Evolutionary conservation across 1,140 invertebrate genomes (phyloP).

Genomic region (Diuraphis noxia): DNA sequence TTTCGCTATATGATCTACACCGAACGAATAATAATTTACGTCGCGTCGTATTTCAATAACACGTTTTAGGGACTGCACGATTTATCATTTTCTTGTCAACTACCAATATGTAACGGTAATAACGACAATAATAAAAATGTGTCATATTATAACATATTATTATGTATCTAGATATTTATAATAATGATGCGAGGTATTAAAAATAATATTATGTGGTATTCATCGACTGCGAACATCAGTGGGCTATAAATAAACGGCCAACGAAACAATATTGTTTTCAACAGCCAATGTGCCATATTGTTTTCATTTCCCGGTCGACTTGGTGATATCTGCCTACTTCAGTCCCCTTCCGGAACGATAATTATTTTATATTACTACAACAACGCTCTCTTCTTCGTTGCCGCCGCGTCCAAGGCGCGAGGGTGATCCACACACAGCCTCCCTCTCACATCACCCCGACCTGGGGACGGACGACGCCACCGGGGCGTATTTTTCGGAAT

Average conservation of each 20-base stretch:
- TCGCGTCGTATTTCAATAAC: too few species aligned
- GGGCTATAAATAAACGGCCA: slow-evolving; percentile 12
- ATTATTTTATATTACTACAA: slow-evolving; percentile 33
- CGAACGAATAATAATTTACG: too few species aligned
- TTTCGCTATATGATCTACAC: too few species aligned
- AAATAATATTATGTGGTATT: not conserved
- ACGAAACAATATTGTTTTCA: slow-evolving; percentile 20
- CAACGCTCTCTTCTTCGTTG: slow-evolving; percentile 36
- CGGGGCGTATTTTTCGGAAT: slow-evolving; percentile 51
- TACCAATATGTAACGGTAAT: too few species aligned
- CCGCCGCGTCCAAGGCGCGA: not conserved
- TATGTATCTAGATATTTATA: not conserved
- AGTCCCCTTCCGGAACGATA: slow-evolving; percentile 8
- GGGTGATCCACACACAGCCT: not conserved
- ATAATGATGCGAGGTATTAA: not conserved
- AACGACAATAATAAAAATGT: not conserved
- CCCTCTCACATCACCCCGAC: not conserved
- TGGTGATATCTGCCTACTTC: slow-evolving; percentile 18
- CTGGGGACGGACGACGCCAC: not conserved
- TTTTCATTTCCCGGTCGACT: slow-evolving; percentile 33
- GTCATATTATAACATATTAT: not conserved
- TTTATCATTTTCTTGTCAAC: too few species aligned
- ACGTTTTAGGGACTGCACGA: too few species aligned
- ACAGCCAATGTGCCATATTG: not conserved
- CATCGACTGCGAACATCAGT: not conserved